phyloP scores from a whole-genome alignment of 1,140 invertebrate genomes.

The Uloborus diversus region DNA sequence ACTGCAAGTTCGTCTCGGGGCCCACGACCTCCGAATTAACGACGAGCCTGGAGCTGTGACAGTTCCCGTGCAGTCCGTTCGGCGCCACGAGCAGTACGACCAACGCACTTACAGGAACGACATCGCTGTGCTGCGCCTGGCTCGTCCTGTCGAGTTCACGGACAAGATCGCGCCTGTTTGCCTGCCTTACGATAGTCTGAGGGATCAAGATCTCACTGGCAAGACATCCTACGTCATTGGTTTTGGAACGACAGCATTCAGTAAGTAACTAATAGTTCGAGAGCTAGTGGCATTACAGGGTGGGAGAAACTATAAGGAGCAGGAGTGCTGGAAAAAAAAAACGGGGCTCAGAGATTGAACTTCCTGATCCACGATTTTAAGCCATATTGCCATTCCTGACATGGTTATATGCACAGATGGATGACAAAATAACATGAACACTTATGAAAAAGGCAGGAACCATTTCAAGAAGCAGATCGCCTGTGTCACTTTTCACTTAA shows the following conservation, averaged over 20 bases:
- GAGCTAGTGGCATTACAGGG: too few relatives aligned
- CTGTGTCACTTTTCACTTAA: too few relatives aligned
- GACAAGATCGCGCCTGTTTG: slow-evolving; percentile 61
- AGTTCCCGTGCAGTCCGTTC: slow-evolving; percentile 33
- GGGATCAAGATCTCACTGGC: slow-evolving; percentile 42
- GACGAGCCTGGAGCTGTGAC: slow-evolving; percentile 57
- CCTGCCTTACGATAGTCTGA: slow-evolving; percentile 59
- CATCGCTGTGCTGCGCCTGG: slow-evolving; percentile 62
- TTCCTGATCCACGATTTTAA: too few relatives aligned
- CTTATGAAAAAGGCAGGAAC: too few relatives aligned
- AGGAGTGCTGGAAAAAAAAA: too few relatives aligned
- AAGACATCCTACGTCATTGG: slow-evolving; percentile 66
- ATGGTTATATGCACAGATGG: too few relatives aligned
- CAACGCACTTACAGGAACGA: slow-evolving; percentile 62
- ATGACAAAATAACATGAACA: too few relatives aligned
- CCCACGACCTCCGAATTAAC: slow-evolving; percentile 61
- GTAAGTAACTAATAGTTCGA: too few relatives aligned
- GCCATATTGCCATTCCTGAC: too few relatives aligned
- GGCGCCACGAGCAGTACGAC: slow-evolving; percentile 59
- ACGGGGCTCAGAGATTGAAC: too few relatives aligned
- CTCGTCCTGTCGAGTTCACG: slow-evolving; percentile 57
- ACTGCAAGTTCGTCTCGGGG: slow-evolving; percentile 61
- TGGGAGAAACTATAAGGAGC: too few relatives aligned
- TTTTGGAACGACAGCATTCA: slow-evolving; percentile 69
- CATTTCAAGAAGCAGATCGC: too few relatives aligned